Percentiles rank a stretch among this genome's conserved stretches.
phyloP scores from a whole-genome alignment of 2,113 vertebrate species.

The Scophthalmus maximus region DNA sequence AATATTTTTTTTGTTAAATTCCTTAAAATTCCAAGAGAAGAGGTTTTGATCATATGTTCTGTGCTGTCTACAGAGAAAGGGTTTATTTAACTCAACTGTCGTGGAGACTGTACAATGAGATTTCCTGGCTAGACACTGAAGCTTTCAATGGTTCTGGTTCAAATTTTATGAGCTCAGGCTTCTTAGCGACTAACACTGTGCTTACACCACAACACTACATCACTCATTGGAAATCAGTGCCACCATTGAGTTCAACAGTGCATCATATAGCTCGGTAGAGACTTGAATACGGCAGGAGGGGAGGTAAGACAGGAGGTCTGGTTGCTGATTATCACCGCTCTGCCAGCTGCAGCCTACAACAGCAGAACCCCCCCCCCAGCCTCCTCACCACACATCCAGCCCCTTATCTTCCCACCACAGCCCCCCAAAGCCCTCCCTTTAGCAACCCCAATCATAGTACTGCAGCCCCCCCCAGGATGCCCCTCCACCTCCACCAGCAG shows the following conservation, averaged over 20 bases:
- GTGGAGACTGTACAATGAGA: conserved; percentile 8
- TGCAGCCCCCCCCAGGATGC: conserved; percentile 53
- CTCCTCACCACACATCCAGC: conserved; percentile 65
- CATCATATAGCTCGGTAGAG: conserved; percentile 39
- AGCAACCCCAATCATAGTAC: conserved; percentile 68
- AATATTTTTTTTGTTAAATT: not conserved
- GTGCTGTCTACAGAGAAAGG: not conserved
- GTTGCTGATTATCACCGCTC: conserved; percentile 70
- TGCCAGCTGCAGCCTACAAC: conserved; percentile 71
- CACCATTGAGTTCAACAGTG: conserved; percentile 43
- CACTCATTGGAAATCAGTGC: conserved; percentile 48
- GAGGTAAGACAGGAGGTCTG: conserved; percentile 59
- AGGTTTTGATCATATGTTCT: not conserved
- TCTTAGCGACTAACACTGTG: conserved; percentile 10
- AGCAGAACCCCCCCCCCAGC: conserved; percentile 43
- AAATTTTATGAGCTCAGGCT: conserved; percentile 7
- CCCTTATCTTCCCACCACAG: conserved; percentile 77
- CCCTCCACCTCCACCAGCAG: conserved; percentile 50
- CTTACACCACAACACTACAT: conserved; percentile 32
- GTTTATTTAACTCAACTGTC: conserved; percentile 9
- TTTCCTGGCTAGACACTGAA: conserved; percentile 14
- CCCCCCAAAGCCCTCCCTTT: conserved; percentile 74
- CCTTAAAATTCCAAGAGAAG: not conserved
- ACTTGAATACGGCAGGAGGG: conserved; percentile 30
- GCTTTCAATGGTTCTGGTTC: conserved; percentile 13